Evolutionary conservation across 2,113 vertebrate genomes (phyloP), one percentile per base, ranked within the genome.

Genomic region (Nymphicus hollandicus): DNA sequence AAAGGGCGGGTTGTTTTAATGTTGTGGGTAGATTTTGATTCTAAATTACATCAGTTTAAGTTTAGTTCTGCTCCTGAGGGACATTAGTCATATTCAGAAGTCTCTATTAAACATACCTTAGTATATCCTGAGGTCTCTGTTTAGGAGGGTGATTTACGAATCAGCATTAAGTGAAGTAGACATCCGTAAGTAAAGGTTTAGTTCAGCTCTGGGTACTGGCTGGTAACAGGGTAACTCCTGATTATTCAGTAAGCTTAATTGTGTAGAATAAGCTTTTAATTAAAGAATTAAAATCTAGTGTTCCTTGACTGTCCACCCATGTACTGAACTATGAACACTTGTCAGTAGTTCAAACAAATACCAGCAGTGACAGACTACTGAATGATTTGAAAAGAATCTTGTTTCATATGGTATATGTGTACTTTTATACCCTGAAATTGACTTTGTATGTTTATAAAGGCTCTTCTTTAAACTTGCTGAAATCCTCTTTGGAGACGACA

Each of bases 371-470:
- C 55, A 92, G 81, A 94, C 92, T 85, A 90, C 63, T 81, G 83
- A 96, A 81, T 88, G 88, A 90, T 76, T 87, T 78, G 17, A 43
- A 81, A 86, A 92, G 86, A 44, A 50, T 29, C 70, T 89, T 94
- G 47, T 96, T 97, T 97, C n/a, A 1, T 95, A 88, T 41, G 53
- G 15, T 93, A 37, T 88, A 91, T 4, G 1, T 91, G 63, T 93
- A 82, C 96, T 97, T 97, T 96, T 95, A 61, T 95, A 96, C 65
- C 78, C 61, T 88, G 43, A 93, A 76, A 66, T 73, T 71, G 79
- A 86, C 37, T 97, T 94, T 68, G 53, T 96, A 89, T 53, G 44
- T 96, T 96, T 94, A 77, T 94, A 96, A 96, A 95, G 77, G 50
- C 20, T 83, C 29, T 85, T 96, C 87, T 86, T 81, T 92, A 89